Evolutionary conservation across 2,888 invertebrate species (phyloP), one percentile per base, ranked within the genome.

Genomic region (Nomada ruficornis): DNA sequence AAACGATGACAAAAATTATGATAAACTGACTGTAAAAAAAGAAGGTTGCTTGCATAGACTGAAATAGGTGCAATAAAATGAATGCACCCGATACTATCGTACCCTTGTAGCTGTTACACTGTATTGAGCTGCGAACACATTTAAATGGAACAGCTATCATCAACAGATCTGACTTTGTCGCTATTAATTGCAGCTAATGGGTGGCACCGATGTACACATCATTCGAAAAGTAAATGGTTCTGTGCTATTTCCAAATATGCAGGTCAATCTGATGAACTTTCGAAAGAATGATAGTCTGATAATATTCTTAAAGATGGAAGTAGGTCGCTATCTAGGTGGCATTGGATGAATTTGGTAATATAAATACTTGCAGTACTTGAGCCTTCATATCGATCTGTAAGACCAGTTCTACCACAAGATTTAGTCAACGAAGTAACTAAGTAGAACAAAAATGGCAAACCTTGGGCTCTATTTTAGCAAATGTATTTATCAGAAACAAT

Each of bases 161-260:
- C 44, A 11, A 54, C 20, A 36, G 20, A 50, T n/a, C 44, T 52
- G 59, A 62, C 54, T 64, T 65, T 75, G 80, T 85, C 83, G 62
- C 18, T 71, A 83, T 77, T 86, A 77, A 85, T 86, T 65, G 72
- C 23, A 29, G 67, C 52, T 83, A 85, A 86, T 86, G 85, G 63
- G 23, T 13, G 1, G 1, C 2, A 9, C 7, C 1, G 2, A 20
- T 36, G 11, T 10, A 47, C 47, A 47, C 13, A 13, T 23, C 26
- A 59, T 26, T 36, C 7, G 36, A 36, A 7, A 18, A 2, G 62
- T 15, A 54, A 47, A 15, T 47, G 13, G 5, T 55, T 18, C 44
- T 62, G 7, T 10, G 29, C 20, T 36, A 2, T n/a, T 20, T 15
- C 18, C 7, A 47, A 47, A 3, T 5, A 42, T 36, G 15, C 47